A percentile compares a stretch with the other conserved stretches of the same genome.
Conservation (phyloP, 2,797 vertebrate species). For the Amblyraja radiata region DNA sequence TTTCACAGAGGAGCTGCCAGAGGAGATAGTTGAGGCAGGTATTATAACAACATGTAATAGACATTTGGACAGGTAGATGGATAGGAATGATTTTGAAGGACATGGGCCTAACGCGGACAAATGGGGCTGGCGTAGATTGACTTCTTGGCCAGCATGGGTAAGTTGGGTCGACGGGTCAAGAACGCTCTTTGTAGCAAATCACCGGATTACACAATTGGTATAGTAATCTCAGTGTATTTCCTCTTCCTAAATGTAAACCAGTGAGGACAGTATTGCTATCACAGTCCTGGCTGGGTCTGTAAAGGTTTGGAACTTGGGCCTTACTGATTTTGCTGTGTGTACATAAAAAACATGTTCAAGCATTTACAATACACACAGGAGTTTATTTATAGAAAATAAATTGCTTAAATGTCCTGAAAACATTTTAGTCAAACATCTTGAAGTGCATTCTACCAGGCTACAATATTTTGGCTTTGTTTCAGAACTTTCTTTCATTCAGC, state of each 20-base stretch:
- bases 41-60: no score
- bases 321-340: background rate
- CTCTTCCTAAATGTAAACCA: no score
- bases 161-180: no score
- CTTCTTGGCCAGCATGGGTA: no score
- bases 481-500: background rate
- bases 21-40: no score
- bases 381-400: slow-evolving; percentile 14
- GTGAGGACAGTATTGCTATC: background rate
- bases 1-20: no score
- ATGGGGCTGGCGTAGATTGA: no score
- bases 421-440: background rate
- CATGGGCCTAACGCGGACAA: no score
- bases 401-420: background rate
- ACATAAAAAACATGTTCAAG: background rate
- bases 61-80: no score
- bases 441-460: background rate
- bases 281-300: background rate
- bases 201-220: background rate
- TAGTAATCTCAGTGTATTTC: background rate
- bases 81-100: no score
- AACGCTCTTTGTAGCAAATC: background rate
- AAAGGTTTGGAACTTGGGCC: background rate
- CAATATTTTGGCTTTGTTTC: background rate
- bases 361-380: background rate